These are phyloP conservation scores for Lampris incognitus DNA, from an alignment of 2,113 vertebrate species.

Conservation along the genomic window DNA sequence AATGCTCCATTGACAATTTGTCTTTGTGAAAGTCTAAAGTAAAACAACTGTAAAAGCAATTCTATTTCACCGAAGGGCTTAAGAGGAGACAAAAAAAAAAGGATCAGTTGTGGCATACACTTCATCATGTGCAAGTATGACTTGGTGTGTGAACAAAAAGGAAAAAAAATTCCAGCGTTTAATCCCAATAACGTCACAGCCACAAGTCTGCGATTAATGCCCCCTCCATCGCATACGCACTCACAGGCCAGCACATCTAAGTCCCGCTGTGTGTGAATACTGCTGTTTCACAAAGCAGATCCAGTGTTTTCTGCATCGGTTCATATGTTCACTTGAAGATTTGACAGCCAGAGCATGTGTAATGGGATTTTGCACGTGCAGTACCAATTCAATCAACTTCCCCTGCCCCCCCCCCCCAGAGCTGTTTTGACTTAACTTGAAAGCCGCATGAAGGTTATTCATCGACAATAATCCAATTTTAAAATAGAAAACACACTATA, in stretches of 20 bases:
- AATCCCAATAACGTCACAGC: constrained; percentile 61
- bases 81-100: neutral
- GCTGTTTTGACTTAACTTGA: constrained; percentile 9
- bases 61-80: neutral
- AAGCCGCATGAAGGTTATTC: constrained; percentile 9
- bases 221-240: constrained; percentile 1
- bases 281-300: constrained; percentile 9
- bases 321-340: constrained; percentile 14
- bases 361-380: constrained; percentile 41
- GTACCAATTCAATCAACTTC: constrained; percentile 1
- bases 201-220: constrained; percentile 62
- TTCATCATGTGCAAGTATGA: constrained; percentile 29
- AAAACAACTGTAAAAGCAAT: neutral
- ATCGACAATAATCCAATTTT: constrained; percentile 5
- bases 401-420: neutral
- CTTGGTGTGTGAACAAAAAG: constrained; percentile 18
- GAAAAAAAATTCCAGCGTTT: constrained; percentile 36
- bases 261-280: constrained; percentile 2
- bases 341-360: constrained; percentile 9
- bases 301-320: constrained; percentile 16
- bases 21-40: too few relatives aligned
- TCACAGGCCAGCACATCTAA: constrained; percentile 9
- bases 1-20: neutral
- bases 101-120: neutral
- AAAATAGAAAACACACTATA: neutral